Conservation (phyloP, 2,888 invertebrate species). For the Mystacides longicornis region DNA sequence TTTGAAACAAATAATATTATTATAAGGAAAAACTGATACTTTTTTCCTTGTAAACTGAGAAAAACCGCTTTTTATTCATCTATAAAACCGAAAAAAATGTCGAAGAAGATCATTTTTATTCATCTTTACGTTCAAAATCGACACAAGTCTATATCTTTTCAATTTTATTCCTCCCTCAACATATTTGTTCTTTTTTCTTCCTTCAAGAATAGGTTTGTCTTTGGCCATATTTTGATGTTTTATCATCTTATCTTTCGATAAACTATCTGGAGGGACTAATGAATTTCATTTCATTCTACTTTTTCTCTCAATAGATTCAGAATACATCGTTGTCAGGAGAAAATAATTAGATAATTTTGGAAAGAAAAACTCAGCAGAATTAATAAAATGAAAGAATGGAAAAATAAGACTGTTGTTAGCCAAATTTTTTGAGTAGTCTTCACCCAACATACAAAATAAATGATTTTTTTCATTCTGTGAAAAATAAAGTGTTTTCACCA, state of each 20-base stretch:
- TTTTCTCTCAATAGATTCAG: not conserved
- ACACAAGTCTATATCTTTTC: not conserved
- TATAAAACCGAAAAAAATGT: too few relatives aligned
- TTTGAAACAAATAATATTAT: too few relatives aligned
- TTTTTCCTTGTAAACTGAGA: too few relatives aligned
- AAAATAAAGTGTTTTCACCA: too few relatives aligned
- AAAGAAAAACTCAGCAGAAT: not conserved
- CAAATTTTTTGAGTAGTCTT: too few relatives aligned
- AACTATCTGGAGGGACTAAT: not conserved
- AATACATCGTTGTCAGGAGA: not conserved
- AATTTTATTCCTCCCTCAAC: not conserved
- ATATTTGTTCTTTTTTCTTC: not conserved
- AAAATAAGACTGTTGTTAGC: too few relatives aligned
- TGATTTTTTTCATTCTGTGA: too few relatives aligned
- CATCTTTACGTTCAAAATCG: not conserved
- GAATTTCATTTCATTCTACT: not conserved
- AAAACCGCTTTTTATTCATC: too few relatives aligned
- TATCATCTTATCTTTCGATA: not conserved
- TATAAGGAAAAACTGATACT: too few relatives aligned
- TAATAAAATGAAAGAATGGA: not conserved
- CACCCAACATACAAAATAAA: too few relatives aligned
- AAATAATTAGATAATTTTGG: not conserved
- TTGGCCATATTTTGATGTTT: not conserved
- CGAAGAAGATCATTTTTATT: not conserved
- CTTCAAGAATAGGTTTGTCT: not conserved